These are phyloP conservation scores for Arge pagana DNA, from an alignment of 2,888 invertebrate genomes.

Conservation along the genomic window DNA sequence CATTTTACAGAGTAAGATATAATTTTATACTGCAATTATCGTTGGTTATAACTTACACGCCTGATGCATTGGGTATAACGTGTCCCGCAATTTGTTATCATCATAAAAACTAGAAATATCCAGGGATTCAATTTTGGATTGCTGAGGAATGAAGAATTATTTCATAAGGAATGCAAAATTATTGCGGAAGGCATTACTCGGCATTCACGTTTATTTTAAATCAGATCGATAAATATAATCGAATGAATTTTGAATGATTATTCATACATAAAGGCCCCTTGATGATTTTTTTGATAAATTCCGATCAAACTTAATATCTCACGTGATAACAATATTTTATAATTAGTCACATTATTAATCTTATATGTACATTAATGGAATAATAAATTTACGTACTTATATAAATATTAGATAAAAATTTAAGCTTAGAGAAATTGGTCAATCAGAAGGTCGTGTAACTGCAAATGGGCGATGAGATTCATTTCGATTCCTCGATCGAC, in stretches of 20 bases:
- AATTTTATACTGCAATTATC: too few species aligned
- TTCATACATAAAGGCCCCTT: conserved; percentile 47
- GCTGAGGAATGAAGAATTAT: neutral
- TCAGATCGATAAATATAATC: conserved; percentile 19
- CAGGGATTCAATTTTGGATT: too few species aligned
- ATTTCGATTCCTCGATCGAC: too few species aligned
- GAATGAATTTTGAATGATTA: conserved; percentile 38
- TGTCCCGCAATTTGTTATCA: too few species aligned
- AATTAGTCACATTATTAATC: conserved; percentile 27
- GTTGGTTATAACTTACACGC: too few species aligned
- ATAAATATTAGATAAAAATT: conserved; percentile 37
- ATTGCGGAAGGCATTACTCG: neutral
- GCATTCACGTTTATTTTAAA: conserved; percentile 12
- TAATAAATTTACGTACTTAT: conserved; percentile 28
- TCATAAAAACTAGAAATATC: neutral
- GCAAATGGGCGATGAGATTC: neutral
- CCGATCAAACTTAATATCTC: conserved; percentile 15
- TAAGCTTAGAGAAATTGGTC: conserved; percentile 48
- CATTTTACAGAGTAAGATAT: too few species aligned
- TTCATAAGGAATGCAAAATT: neutral
- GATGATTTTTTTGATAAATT: conserved; percentile 36
- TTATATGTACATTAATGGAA: conserved; percentile 38
- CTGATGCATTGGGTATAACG: too few species aligned
- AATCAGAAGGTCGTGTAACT: conserved; percentile 32
- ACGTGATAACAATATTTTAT: conserved; percentile 8